These are phyloP conservation scores for Xiphydria camelus DNA, from an alignment of 2,888 invertebrate species.

Conservation along the genomic window DNA sequence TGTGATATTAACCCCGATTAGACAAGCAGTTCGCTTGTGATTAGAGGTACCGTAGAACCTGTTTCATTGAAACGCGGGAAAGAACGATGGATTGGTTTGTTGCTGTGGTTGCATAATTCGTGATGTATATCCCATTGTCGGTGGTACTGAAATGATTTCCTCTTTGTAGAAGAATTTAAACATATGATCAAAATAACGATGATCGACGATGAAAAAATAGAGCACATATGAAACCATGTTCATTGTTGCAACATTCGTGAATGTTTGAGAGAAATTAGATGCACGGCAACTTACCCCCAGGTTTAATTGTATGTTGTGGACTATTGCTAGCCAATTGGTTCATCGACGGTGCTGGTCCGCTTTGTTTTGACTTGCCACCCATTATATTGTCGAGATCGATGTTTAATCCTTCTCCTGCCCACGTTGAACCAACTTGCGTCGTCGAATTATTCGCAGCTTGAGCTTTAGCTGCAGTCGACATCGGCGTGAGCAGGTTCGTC, in stretches of 20 bases:
- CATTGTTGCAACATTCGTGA: no score
- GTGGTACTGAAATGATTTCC: constrained; percentile 30
- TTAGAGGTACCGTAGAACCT: neutral
- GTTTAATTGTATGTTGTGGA: constrained; percentile 61
- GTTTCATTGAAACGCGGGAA: constrained; percentile 52
- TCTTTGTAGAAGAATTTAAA: constrained; percentile 8
- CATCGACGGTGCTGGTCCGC: constrained; percentile 77
- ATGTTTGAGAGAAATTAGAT: no score
- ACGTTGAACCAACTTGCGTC: constrained; percentile 72
- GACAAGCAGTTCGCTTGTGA: neutral
- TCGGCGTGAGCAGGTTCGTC: constrained; percentile 55
- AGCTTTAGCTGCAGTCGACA: constrained; percentile 46
- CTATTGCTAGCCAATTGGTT: constrained; percentile 83
- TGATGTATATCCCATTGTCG: constrained; percentile 40
- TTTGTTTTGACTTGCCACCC: constrained; percentile 67
- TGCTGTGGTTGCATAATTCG: constrained; percentile 39
- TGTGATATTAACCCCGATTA: constrained; percentile 8
- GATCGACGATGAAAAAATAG: neutral
- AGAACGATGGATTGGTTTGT: constrained; percentile 47
- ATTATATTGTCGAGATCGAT: constrained; percentile 84
- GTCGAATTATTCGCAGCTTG: constrained; percentile 38
- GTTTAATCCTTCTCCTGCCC: constrained; percentile 78
- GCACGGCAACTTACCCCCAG: constrained; percentile 36
- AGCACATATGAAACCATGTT: no score
- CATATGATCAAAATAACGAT: constrained; percentile 1